Evolutionary conservation across 2,113 vertebrate species (phyloP).

Genomic region (Myrmophylax atrothorax): DNA sequence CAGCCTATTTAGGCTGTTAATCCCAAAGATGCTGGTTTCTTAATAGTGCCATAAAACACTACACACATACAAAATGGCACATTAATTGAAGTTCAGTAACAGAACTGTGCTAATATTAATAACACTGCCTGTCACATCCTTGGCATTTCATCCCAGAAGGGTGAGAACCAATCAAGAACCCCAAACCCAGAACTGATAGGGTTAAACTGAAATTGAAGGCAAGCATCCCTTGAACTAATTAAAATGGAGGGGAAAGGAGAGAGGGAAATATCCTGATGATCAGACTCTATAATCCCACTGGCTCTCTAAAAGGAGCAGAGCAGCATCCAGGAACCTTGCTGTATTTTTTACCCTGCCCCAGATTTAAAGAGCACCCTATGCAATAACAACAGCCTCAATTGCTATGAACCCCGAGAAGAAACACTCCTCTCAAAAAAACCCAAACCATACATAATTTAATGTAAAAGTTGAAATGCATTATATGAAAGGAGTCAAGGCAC

Average conservation of each 20-base stretch:
- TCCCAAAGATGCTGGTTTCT: background rate
- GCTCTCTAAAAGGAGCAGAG: background rate
- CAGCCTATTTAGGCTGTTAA: background rate
- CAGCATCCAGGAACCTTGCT: background rate
- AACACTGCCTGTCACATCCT: background rate
- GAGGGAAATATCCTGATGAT: background rate
- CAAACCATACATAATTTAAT: background rate
- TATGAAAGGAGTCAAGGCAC: background rate
- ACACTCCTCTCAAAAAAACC: background rate
- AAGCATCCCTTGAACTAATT: background rate
- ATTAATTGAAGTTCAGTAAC: background rate
- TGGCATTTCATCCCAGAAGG: background rate
- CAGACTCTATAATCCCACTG: background rate
- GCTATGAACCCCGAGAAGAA: background rate
- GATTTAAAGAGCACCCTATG: background rate
- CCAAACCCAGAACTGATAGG: background rate
- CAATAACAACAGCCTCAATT: background rate
- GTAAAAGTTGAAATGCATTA: background rate
- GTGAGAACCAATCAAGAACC: fast-evolving
- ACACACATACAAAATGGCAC: background rate
- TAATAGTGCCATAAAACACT: background rate
- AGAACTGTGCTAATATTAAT: background rate
- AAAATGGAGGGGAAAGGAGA: background rate
- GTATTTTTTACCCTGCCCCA: background rate
- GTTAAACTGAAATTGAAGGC: background rate